Evolutionary conservation across 2,113 vertebrate species (phyloP).

Genomic region (Oncorhynchus tshawytscha): DNA sequence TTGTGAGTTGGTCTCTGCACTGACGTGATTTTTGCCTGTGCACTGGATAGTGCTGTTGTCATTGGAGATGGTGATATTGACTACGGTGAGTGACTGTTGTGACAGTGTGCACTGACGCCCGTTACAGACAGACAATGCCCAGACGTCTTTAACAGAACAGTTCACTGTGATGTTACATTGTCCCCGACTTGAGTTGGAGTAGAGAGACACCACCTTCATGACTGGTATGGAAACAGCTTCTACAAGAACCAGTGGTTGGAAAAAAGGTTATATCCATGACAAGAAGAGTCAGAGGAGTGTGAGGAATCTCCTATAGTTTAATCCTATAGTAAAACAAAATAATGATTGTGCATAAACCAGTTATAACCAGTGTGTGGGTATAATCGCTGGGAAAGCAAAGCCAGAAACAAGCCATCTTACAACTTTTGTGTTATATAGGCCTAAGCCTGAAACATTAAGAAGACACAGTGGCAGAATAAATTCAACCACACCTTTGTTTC

Average conservation of each 20-base stretch:
- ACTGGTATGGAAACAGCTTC: slow-evolving; percentile 36
- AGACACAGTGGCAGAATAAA: too few species aligned
- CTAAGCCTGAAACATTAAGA: too few species aligned
- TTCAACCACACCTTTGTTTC: too few species aligned
- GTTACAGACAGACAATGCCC: slow-evolving; percentile 33
- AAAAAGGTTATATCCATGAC: background rate
- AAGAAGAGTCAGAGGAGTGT: too few species aligned
- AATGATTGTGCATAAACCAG: too few species aligned
- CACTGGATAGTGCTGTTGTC: slow-evolving; percentile 37
- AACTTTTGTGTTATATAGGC: too few species aligned
- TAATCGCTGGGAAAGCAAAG: too few species aligned
- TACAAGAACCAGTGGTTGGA: background rate
- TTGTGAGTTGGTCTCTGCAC: slow-evolving; percentile 10
- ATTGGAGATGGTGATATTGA: slow-evolving; percentile 44
- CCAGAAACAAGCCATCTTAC: too few species aligned
- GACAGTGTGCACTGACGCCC: slow-evolving; percentile 3
- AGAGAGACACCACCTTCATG: background rate
- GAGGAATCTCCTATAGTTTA: too few species aligned
- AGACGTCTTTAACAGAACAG: slow-evolving; percentile 48
- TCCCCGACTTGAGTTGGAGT: slow-evolving; percentile 25
- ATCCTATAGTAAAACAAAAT: too few species aligned
- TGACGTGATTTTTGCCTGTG: slow-evolving; percentile 50
- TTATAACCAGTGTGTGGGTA: too few species aligned
- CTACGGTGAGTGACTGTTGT: rapidly evolving
- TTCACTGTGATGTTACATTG: slow-evolving; percentile 49